phyloP scores from a whole-genome alignment of 2,113 vertebrate species.

The Notarius lentiginosus region DNA sequence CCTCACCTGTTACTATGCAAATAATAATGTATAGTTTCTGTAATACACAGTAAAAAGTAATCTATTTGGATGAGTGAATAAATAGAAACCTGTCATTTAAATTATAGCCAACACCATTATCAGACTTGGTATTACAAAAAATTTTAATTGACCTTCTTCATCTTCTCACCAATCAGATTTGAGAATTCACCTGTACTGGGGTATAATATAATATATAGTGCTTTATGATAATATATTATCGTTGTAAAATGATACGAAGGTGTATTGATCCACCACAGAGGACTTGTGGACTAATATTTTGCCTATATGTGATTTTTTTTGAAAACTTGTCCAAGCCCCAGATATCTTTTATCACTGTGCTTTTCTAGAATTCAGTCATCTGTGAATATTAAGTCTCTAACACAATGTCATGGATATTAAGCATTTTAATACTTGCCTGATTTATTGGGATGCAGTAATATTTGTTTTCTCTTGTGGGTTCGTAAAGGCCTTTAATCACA shows the following conservation, averaged over 20 bases:
- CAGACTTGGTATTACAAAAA: not conserved
- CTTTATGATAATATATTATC: not conserved
- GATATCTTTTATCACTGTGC: not conserved
- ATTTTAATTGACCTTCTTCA: not conserved
- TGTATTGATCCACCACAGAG: not conserved
- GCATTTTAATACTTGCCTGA: not conserved
- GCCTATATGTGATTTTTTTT: not conserved
- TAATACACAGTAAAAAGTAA: no score
- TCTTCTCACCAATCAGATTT: not conserved
- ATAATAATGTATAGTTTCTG: no score
- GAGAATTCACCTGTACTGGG: not conserved
- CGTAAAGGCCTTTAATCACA: conserved; percentile 10
- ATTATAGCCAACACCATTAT: not conserved
- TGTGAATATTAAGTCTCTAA: not conserved
- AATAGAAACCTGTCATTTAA: not conserved
- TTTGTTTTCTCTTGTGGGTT: conserved; percentile 16
- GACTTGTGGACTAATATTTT: not conserved
- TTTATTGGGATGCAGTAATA: conserved; percentile 4
- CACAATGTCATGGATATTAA: not conserved
- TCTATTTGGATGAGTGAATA: no score
- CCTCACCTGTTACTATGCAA: no score
- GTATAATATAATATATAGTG: not conserved
- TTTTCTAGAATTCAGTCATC: not conserved
- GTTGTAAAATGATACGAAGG: not conserved
- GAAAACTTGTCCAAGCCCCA: not conserved